Conservation (phyloP, 2,113 vertebrate genomes). For the Furnarius figulus region DNA sequence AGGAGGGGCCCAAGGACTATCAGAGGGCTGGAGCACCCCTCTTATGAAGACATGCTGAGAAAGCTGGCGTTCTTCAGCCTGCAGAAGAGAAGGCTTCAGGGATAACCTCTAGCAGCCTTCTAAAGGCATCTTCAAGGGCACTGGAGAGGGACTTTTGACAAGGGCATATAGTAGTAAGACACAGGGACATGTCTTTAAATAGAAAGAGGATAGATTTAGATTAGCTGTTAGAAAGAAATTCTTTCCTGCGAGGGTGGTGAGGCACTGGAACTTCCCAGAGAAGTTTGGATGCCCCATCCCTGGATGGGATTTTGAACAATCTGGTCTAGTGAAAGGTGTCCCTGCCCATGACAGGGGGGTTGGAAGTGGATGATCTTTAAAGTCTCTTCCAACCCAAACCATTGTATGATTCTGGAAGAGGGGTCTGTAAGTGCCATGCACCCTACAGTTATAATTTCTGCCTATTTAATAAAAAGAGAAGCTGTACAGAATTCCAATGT, state of each 20-base stretch:
- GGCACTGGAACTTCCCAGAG: neutral
- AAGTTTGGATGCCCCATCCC: neutral
- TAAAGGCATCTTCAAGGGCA: neutral
- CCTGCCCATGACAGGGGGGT: accelerated
- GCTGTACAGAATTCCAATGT: accelerated
- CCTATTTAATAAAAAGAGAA: neutral
- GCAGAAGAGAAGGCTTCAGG: neutral
- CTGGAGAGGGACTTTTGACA: neutral
- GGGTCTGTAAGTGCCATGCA: neutral
- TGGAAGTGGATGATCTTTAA: neutral
- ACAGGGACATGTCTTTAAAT: neutral
- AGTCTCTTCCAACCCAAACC: neutral
- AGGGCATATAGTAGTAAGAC: neutral
- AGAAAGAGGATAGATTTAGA: neutral
- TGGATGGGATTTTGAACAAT: neutral
- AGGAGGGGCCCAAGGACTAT: neutral
- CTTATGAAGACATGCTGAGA: neutral
- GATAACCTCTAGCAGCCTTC: neutral
- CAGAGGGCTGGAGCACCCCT: neutral
- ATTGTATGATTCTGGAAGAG: neutral
- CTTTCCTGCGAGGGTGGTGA: neutral
- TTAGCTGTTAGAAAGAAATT: neutral
- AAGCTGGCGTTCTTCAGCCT: neutral
- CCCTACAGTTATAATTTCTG: neutral
- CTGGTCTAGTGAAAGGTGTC: neutral